phyloP scores from a whole-genome alignment of 2,888 invertebrate species.

The Drosophila aldrichi region DNA sequence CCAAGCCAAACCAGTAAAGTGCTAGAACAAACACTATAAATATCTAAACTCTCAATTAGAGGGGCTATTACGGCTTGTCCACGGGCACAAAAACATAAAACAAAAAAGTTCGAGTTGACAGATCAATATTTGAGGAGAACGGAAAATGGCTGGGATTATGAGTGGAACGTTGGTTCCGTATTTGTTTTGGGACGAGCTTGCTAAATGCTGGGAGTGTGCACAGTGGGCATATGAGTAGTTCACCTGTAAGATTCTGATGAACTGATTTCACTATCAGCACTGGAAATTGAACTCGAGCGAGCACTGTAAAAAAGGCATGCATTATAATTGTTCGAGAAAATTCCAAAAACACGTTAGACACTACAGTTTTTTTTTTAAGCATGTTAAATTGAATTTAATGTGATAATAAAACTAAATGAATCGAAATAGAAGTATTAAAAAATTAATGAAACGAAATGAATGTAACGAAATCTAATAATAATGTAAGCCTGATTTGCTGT shows the following conservation, averaged over 20 bases:
- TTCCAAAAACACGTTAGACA: background rate
- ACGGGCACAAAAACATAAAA: slow-evolving; percentile 22
- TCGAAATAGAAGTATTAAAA: background rate
- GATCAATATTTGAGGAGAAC: slow-evolving; percentile 38
- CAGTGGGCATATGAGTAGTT: slow-evolving; percentile 7
- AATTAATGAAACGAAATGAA: background rate
- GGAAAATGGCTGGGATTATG: slow-evolving; percentile 18
- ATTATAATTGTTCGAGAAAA: slow-evolving; percentile 6
- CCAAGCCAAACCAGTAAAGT: slow-evolving; percentile 41
- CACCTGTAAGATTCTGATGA: slow-evolving; percentile 30
- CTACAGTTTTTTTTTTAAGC: background rate
- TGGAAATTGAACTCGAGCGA: slow-evolving; percentile 3
- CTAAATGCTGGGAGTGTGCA: slow-evolving; percentile 19
- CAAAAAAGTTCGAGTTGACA: slow-evolving; percentile 9
- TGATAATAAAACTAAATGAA: background rate
- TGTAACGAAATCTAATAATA: background rate
- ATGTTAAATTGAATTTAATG: slow-evolving; percentile 4
- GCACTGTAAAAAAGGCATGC: slow-evolving; percentile 40
- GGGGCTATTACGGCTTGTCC: slow-evolving; percentile 47
- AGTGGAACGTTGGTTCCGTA: background rate
- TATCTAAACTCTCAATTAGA: slow-evolving; percentile 39
- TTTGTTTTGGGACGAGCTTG: slow-evolving; percentile 28
- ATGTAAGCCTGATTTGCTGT: background rate
- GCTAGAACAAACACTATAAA: slow-evolving; percentile 50
- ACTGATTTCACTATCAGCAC: background rate